These are phyloP conservation scores for Esperia sulphurella DNA, from an alignment of 2,888 invertebrate genomes.

Conservation along the genomic window DNA sequence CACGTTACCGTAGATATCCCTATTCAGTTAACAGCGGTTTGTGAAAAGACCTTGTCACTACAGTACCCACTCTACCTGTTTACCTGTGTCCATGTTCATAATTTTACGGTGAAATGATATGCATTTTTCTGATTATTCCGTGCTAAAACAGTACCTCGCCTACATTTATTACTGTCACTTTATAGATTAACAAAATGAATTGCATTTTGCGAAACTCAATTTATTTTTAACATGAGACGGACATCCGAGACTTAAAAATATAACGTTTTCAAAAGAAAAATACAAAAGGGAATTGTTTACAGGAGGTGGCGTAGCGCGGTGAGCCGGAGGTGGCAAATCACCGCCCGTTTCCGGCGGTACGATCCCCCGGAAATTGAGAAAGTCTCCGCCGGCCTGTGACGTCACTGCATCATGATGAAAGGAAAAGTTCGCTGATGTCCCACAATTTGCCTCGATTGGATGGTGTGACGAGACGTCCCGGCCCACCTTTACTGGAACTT, in stretches of 20 bases:
- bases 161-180: too few species aligned
- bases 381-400: slow-evolving; percentile 38
- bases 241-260: slow-evolving; percentile 15
- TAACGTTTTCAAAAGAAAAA: slow-evolving; percentile 19
- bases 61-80: too few species aligned
- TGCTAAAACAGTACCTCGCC: too few species aligned
- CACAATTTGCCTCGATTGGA: slow-evolving; percentile 18
- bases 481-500: slow-evolving; percentile 4
- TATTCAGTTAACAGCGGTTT: slow-evolving; percentile 42
- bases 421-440: slow-evolving; percentile 31
- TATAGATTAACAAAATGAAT: not conserved
- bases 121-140: too few species aligned
- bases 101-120: too few species aligned
- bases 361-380: slow-evolving; percentile 52
- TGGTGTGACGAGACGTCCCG: slow-evolving; percentile 3
- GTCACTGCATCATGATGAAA: slow-evolving; percentile 31
- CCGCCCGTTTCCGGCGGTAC: slow-evolving; percentile 50
- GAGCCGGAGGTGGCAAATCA: slow-evolving; percentile 60
- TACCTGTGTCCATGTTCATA: too few species aligned
- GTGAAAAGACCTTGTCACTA: slow-evolving; percentile 31
- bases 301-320: slow-evolving; percentile 31
- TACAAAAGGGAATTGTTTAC: slow-evolving; percentile 34
- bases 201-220: not conserved
- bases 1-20: slow-evolving; percentile 32
- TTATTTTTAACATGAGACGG: slow-evolving; percentile 14